Conservation (phyloP, 2,113 vertebrate species). For the Henicopernis longicauda region DNA sequence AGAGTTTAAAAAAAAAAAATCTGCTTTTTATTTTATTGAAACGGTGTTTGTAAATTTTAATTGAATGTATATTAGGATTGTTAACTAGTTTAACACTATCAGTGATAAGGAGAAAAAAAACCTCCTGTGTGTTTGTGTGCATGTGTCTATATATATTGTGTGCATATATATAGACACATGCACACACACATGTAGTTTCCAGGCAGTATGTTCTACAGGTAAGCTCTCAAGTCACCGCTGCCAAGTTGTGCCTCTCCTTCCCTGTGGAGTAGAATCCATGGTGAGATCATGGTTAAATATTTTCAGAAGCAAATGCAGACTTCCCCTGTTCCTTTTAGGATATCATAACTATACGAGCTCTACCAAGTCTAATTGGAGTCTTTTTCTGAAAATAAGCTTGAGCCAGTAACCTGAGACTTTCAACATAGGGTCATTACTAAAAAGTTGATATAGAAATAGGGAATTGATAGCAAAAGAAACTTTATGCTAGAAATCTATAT, state of each 20-base stretch:
- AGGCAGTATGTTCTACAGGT: background rate
- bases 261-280: background rate
- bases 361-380: background rate
- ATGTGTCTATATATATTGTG: no score
- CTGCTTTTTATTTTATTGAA: background rate
- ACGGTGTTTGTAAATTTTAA: background rate
- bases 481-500: background rate
- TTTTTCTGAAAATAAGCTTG: background rate
- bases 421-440: background rate
- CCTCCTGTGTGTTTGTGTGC: rapidly evolving
- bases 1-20: background rate
- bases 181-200: background rate
- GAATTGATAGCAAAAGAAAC: background rate
- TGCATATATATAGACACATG: no score
- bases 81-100: background rate
- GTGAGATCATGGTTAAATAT: background rate
- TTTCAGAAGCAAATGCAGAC: background rate
- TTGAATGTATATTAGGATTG: background rate
- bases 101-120: background rate
- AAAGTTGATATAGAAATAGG: background rate
- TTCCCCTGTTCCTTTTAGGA: background rate
- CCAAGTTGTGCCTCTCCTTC: background rate
- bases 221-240: background rate
- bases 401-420: background rate
- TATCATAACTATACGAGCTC: background rate